phyloP scores from a whole-genome alignment of 2,797 vertebrate species.

The Cephalopachus bancanus region DNA sequence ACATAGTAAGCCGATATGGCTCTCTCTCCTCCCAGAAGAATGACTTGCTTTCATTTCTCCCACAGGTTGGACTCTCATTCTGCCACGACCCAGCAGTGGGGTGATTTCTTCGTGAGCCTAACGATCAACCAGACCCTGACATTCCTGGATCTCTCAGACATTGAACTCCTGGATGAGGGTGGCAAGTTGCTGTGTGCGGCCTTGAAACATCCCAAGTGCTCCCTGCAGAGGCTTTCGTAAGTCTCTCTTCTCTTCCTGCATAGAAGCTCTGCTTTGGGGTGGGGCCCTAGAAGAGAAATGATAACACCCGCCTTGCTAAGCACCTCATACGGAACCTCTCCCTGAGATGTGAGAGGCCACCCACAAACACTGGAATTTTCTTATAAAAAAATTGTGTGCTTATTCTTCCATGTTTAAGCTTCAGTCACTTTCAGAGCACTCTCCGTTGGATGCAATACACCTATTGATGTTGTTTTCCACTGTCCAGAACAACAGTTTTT shows the following conservation, averaged over 20 bases:
- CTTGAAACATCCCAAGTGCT: not conserved
- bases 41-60: accelerated
- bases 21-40: not conserved
- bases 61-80: constrained; percentile 40
- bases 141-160: not conserved
- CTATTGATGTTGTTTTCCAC: too few relatives aligned
- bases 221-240: constrained; percentile 53
- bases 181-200: not conserved
- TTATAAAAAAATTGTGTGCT: too few relatives aligned
- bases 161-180: not conserved
- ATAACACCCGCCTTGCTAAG: too few relatives aligned
- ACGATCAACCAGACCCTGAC: not conserved
- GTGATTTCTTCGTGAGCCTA: not conserved
- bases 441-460: too few relatives aligned
- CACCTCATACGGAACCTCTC: accelerated
- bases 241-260: not conserved
- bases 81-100: not conserved
- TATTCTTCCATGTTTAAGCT: too few relatives aligned
- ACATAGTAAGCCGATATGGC: not conserved
- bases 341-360: too few relatives aligned
- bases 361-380: not conserved
- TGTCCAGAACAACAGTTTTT: too few relatives aligned
- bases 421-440: too few relatives aligned
- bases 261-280: accelerated
- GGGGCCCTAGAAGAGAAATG: too few relatives aligned